Base-by-base conservation (phyloP, 1,140 invertebrate species). In the Lucilia sericata region DNA sequence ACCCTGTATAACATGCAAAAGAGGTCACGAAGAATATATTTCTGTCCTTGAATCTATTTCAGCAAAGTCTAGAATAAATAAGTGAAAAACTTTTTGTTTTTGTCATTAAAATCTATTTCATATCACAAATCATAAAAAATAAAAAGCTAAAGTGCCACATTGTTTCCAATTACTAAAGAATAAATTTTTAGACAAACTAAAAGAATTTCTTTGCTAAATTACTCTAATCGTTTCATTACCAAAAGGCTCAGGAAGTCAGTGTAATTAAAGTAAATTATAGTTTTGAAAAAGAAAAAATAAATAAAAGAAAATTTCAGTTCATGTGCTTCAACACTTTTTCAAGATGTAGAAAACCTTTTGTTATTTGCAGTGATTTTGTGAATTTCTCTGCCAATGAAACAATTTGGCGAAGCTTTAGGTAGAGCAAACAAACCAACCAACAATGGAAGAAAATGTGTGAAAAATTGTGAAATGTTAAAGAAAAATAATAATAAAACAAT, bases 371-470 rank as follows among this genome's bases (percentile, higher is more conserved):
- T 3, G 42, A 8, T 42, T 42, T 42, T n/a, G 55, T 60, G n/a
- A 60, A 7, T 60, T 60, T 60, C 14, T 4, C 14, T 60, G n/a
- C 55, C 7, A n/a, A n/a, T 60, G 55, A 14, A 17, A n/a, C 7
- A 60, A 5, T 60, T n/a, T 60, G 55, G 14, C n/a, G n/a, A 21
- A 21, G 19, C 21, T 25, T 1, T 70, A 2, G 65, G 65, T 70
- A 70, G 19, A 17, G 55, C 5, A 60, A 60, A n/a, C 14, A 14
- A 14, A 1, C 55, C 13, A 14, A 60, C 7, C 5, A 70, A 70
- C 60, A 70, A 70, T n/a, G n/a, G 60, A 19, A 10, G n/a, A 70
- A 70, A 70, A 70, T 70, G 60, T 70, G 60, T 70, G 60, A 70
- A 70, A 70, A 70, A 70, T 70, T 70, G 65, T 70, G 65, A 70